Evolutionary conservation across 2,888 invertebrate species (phyloP).

Genomic region (Pollenia angustigena): DNA sequence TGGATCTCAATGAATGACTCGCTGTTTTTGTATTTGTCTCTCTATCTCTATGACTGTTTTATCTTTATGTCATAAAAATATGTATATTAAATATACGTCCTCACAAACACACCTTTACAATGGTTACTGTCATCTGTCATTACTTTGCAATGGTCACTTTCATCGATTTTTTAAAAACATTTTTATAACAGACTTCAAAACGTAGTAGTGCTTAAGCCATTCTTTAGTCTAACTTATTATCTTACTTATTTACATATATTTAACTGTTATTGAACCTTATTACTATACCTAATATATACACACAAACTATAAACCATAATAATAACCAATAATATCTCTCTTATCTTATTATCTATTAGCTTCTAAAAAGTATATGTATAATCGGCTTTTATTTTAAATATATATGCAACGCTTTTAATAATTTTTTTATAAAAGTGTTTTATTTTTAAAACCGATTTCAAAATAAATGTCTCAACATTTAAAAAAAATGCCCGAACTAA

Average conservation of each 20-base stretch:
- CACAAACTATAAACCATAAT: background rate
- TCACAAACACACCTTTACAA: constrained; percentile 4
- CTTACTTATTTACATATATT: constrained; percentile 1
- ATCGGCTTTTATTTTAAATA: constrained; percentile 47
- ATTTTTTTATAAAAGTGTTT: constrained; percentile 28
- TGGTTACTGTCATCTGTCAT: constrained; percentile 16
- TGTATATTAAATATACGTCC: constrained; percentile 31
- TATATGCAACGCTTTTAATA: constrained; percentile 59
- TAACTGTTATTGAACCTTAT: background rate
- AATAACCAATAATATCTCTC: constrained; percentile 16
- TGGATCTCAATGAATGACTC: background rate
- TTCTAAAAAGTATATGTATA: constrained; percentile 22
- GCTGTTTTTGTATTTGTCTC: background rate
- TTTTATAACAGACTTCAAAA: constrained; percentile 18
- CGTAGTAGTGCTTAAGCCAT: background rate
- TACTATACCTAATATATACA: background rate
- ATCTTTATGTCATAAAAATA: background rate
- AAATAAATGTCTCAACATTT: too few relatives aligned
- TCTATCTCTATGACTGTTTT: background rate
- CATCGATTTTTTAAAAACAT: constrained; percentile 21
- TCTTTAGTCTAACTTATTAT: background rate
- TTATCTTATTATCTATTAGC: background rate
- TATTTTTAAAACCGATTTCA: constrained; percentile 8
- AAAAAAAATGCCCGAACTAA: background rate
- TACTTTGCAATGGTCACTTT: constrained; percentile 26